Evolutionary conservation across 2,797 vertebrate genomes (phyloP).

Genomic region (Staurois parvus): DNA sequence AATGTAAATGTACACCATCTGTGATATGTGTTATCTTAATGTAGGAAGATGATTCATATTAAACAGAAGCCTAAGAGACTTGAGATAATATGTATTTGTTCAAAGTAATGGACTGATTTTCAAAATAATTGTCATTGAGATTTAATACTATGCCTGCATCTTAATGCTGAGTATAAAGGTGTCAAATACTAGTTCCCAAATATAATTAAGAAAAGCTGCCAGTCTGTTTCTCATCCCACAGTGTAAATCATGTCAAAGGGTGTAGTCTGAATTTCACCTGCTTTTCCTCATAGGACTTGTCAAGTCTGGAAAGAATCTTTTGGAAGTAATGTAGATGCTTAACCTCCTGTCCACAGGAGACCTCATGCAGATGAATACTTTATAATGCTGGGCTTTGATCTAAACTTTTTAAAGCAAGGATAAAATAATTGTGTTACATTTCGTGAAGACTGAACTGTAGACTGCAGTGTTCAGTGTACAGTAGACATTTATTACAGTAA

Average conservation of each 20-base stretch:
- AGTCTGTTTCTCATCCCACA: neutral
- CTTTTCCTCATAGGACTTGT: slow-evolving; percentile 28
- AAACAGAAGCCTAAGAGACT: neutral
- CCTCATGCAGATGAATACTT: slow-evolving; percentile 35
- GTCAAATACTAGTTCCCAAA: neutral
- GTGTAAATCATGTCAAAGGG: slow-evolving; percentile 26
- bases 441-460: neutral
- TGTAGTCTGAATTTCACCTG: slow-evolving; percentile 20
- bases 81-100: neutral
- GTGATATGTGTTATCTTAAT: neutral
- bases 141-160: neutral
- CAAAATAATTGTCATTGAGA: neutral
- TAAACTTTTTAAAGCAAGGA: slow-evolving; percentile 14
- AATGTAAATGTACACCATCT: neutral
- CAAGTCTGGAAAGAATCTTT: slow-evolving; percentile 24
- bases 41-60: neutral
- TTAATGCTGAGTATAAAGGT: neutral
- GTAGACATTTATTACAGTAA: neutral
- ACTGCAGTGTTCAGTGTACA: neutral
- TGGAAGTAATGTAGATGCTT: slow-evolving; percentile 41
- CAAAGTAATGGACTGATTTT: neutral
- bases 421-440: slow-evolving; percentile 26
- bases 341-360: slow-evolving; percentile 36
- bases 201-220: slow-evolving; percentile 5
- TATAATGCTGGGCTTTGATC: slow-evolving; percentile 10